Conservation (phyloP, 2,113 vertebrate genomes). For the Gnathonemus longibarbis region DNA sequence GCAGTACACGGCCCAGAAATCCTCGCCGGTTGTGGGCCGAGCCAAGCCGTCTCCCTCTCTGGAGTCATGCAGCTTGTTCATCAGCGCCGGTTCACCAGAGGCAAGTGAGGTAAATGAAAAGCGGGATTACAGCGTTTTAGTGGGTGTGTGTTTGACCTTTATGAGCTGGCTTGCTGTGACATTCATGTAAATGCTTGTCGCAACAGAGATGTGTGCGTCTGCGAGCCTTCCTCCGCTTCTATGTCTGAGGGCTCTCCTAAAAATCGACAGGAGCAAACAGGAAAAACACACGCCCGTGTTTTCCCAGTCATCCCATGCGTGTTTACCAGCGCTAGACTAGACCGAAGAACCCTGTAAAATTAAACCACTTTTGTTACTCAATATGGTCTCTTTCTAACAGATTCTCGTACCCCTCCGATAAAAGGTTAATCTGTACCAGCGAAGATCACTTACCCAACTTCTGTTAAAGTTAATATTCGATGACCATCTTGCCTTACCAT, state of each 20-base stretch:
- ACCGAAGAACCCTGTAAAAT: neutral
- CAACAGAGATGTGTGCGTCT: neutral
- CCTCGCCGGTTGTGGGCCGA: constrained; percentile 46
- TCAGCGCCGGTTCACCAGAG: constrained; percentile 35
- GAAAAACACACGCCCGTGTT: neutral
- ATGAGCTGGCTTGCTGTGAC: neutral
- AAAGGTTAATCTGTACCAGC: neutral
- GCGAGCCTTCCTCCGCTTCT: neutral
- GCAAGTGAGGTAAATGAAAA: constrained; percentile 47
- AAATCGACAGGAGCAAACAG: neutral
- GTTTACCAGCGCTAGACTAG: neutral
- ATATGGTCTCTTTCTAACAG: neutral
- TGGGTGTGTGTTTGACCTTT: neutral
- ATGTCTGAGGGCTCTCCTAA: neutral
- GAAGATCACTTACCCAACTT: neutral
- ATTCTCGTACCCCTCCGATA: neutral
- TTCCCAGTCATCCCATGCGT: neutral
- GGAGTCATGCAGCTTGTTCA: constrained; percentile 40
- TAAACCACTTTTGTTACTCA: neutral
- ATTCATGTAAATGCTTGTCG: neutral
- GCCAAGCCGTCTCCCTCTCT: constrained; percentile 32
- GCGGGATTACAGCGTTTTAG: neutral
- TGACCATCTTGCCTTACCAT: neutral
- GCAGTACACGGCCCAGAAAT: constrained; percentile 43
- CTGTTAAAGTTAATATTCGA: neutral